phyloP scores from a whole-genome alignment of 1,140 invertebrate species.

The Danaus melanippus region DNA sequence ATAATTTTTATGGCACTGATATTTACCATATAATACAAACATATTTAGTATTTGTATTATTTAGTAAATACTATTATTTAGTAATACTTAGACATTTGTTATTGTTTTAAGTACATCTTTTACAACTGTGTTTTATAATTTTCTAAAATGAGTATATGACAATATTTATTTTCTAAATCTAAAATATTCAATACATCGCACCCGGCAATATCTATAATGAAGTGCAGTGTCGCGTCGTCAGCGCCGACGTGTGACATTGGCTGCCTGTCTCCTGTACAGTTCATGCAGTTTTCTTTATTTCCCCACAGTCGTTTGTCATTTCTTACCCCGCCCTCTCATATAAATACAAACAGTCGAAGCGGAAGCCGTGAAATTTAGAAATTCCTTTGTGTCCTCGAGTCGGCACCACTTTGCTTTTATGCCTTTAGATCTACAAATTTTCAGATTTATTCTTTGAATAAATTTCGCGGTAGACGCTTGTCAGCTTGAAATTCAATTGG shows the following conservation, averaged over 20 bases:
- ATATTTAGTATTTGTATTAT: too few species aligned
- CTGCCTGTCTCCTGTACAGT: constrained; percentile 25
- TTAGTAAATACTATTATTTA: too few species aligned
- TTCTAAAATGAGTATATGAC: too few species aligned
- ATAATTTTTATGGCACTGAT: too few species aligned
- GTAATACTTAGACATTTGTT: too few species aligned
- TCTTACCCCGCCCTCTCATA: constrained; percentile 57
- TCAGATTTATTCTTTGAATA: constrained; percentile 73
- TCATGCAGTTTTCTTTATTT: constrained; percentile 37
- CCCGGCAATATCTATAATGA: too few species aligned
- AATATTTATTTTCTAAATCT: too few species aligned
- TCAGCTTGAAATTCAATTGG: constrained; percentile 72
- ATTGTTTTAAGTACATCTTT: too few species aligned
- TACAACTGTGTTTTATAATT: too few species aligned
- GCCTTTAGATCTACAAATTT: constrained; percentile 72
- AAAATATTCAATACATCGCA: too few species aligned
- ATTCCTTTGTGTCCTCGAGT: constrained; percentile 69
- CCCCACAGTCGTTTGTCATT: constrained; percentile 60
- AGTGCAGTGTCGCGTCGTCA: constrained; percentile 2
- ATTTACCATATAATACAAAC: too few species aligned
- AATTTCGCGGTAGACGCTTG: constrained; percentile 69
- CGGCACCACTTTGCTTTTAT: constrained; percentile 65
- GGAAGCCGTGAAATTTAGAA: constrained; percentile 71
- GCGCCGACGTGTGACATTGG: constrained; percentile 27
- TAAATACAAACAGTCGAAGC: constrained; percentile 63